Evolutionary conservation across 2,113 vertebrate species (phyloP).

Genomic region (Dinomys branickii): DNA sequence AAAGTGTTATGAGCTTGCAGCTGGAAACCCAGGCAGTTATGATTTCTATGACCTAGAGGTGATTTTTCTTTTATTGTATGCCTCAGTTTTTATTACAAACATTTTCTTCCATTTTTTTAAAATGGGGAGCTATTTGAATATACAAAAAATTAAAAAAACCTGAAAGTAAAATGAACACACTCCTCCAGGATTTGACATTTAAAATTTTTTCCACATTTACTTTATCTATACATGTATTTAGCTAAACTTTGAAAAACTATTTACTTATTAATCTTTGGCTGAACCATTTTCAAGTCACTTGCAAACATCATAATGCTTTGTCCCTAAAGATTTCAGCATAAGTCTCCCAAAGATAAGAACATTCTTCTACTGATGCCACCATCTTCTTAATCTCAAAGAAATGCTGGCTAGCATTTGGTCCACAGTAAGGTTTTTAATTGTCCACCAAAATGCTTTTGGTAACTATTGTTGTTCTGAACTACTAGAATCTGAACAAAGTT

Average conservation of each 20-base stretch:
- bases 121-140: background rate
- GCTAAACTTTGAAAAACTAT: background rate
- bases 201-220: background rate
- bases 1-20: background rate
- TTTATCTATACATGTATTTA: background rate
- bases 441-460: background rate
- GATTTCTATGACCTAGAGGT: background rate
- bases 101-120: background rate
- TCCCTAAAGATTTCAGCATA: background rate
- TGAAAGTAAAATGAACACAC: background rate
- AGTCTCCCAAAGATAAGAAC: background rate
- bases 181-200: background rate
- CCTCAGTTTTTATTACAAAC: background rate
- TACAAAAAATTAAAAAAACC: background rate
- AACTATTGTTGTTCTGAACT: background rate
- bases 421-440: background rate
- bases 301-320: background rate
- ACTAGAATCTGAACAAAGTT: background rate
- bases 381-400: background rate
- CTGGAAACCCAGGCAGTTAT: background rate
- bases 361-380: background rate
- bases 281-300: constrained; percentile 6
- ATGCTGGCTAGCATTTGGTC: background rate
- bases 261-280: background rate
- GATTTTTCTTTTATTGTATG: background rate